A percentile compares a stretch with the other conserved stretches of the same genome.
These are phyloP conservation scores for Heliothis subflexa DNA, from an alignment of 1,140 invertebrate species.

Conservation along the genomic window DNA sequence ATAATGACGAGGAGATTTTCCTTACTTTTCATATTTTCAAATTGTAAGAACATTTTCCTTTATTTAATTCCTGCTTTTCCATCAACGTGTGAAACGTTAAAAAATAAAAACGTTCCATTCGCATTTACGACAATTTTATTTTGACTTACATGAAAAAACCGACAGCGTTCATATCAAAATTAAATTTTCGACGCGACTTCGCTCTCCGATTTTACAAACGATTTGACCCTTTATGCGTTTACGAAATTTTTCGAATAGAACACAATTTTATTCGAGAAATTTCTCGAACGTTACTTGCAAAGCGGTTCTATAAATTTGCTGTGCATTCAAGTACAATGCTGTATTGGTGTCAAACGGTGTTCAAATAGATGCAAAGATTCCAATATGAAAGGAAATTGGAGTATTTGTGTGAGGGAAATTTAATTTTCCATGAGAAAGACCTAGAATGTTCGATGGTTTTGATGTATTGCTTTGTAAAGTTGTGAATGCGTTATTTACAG, in stretches of 20 bases:
- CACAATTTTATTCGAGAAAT: slow-evolving; percentile 14
- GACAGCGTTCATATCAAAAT: slow-evolving; percentile 15
- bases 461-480: neutral
- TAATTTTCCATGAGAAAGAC: slow-evolving; percentile 14
- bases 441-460: neutral
- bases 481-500: neutral
- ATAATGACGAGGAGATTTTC: too few relatives aligned
- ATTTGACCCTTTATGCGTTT: slow-evolving; percentile 34
- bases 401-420: slow-evolving; percentile 23
- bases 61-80: neutral
- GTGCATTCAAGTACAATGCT: slow-evolving; percentile 18
- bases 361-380: slow-evolving; percentile 34
- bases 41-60: neutral
- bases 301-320: slow-evolving; percentile 18
- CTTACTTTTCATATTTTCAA: too few relatives aligned
- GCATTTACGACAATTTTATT: slow-evolving; percentile 11
- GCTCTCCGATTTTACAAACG: slow-evolving; percentile 19
- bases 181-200: slow-evolving; percentile 21
- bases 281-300: neutral
- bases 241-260: slow-evolving; percentile 13
- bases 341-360: slow-evolving; percentile 28
- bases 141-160: neutral
- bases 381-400: slow-evolving; percentile 20
- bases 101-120: neutral
- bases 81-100: neutral